Base-by-base conservation (phyloP, 1,140 invertebrate species). In the Drosophila seguyi region DNA sequence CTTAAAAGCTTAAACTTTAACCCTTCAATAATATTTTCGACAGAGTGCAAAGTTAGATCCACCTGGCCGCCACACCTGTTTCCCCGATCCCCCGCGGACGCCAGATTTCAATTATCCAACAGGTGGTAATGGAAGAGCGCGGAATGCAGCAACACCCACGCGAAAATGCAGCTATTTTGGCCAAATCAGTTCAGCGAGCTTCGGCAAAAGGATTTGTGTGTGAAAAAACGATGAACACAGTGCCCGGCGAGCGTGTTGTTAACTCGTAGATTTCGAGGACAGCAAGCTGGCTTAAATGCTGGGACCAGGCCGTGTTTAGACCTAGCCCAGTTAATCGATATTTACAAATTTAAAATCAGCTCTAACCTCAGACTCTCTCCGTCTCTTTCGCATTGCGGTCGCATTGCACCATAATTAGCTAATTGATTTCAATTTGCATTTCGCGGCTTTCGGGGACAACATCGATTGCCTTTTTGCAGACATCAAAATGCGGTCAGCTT, bases 1-100 rank as follows among this genome's bases (percentile, higher is more conserved):
- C 84, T 87, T 87, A 87, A 87, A 87, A 87, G 84, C 87, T 88
- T 77, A 88, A 88, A 87, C 80, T 87, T 87, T 80, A 88, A 87
- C 87, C 84, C 80, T 87, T 87, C 84, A 87, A 87, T 88, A 87
- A 87, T 87, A 88, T 87, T 88, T 80, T 87, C 67, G 76, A 58
- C 65, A 44, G 65, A 87, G 84, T 88, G 84, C 84, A 83, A 87
- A 87, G 84, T 88, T 84, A 71, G 62, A 76, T 41, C 39, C 79
- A 67, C 69, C 68, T 53, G 68, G 38, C 52, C 36, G 42, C 52
- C 36, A 57, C 66, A 44, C 62, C 36, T 53, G 25, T 55, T 22
- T 29, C 10, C 38, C 1, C 18, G 6, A 27, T 11, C 3, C 42
- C 18, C 47, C 20, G 25, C 27, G 22, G 6, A 38, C 48, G 39